Base-by-base conservation (phyloP, 2,113 vertebrate species). In the Apodemus sylvaticus region DNA sequence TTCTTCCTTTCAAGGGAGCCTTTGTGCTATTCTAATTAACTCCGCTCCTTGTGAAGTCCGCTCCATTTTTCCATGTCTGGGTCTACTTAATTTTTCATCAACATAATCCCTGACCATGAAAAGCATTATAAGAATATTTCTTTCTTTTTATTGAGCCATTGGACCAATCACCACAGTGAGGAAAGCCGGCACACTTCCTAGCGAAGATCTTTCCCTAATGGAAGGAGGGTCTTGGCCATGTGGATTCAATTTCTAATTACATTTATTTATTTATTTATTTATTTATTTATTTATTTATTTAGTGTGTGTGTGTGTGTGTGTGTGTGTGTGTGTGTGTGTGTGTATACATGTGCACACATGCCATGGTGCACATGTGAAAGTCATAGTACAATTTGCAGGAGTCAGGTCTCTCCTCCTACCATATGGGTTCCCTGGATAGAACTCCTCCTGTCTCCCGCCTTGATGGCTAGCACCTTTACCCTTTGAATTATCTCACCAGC, bases 1-100 rank as follows among this genome's bases (percentile, higher is more conserved):
- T 89, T 93, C 95, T 92, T 36, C 45, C 39, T 88, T 92, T 90
- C 34, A 95, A 74, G 5, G 6, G 36, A 78, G 60, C 14, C 60
- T 83, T 76, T 62, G 34, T 19, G 14, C 24, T 79, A 58, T 3
- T 70, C 14, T 39, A 55, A 31, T 85, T 87, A 90, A 24, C 14
- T 90, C 73, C 12, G 39, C 79, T 95, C 45, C 22, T n/a, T 86
- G 2, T 39, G 31, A 92, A 70, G 19, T 71, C 31, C 71, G 29
- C 53, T 36, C 55, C 12, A 79, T 85, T 96, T 95, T 12, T 10
- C 14, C 36, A 82, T 64, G 66, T 77, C 64, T 94, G 22, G 68
- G 14, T 22, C 42, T 93, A 16, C 64, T 91, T 58, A 73, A 71
- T 95, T 96, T 45, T 91, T 86, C 26, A 34, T 87, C 9, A n/a